Conservation (phyloP, 2,797 vertebrate genomes). For the Varecia variegata region DNA sequence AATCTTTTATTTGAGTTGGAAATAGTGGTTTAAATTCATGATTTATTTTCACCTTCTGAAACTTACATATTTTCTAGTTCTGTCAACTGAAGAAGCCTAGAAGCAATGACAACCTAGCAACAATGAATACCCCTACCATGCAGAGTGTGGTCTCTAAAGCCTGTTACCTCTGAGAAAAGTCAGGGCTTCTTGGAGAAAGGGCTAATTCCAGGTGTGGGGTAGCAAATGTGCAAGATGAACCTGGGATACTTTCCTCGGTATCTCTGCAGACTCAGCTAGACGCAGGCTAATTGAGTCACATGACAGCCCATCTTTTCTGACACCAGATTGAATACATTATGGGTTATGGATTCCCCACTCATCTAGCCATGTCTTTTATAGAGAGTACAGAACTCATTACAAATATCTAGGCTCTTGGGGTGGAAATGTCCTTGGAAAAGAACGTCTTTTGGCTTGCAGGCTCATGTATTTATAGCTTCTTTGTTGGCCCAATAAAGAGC, state of each 20-base stretch:
- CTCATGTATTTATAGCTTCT: conserved; percentile 36
- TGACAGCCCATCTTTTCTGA: conserved; percentile 44
- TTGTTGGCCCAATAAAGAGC: conserved; percentile 47
- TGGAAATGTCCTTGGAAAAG: conserved; percentile 41
- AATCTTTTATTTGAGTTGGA: conserved; percentile 53
- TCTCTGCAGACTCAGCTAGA: not conserved
- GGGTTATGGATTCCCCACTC: not conserved
- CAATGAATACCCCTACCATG: not conserved
- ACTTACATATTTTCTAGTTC: not conserved
- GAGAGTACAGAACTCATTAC: not conserved
- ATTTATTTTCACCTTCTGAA: conserved; percentile 43
- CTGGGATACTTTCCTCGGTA: not conserved
- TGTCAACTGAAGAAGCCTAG: not conserved
- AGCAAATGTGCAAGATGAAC: not conserved
- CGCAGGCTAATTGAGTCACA: conserved; percentile 34
- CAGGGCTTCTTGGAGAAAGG: not conserved
- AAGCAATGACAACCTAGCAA: not conserved
- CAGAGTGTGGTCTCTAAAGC: not conserved
- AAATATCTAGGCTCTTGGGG: not conserved
- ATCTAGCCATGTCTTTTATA: conserved; percentile 11
- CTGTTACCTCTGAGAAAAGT: not conserved
- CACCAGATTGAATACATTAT: not conserved
- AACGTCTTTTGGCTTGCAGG: conserved; percentile 31
- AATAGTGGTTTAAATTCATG: conserved; percentile 52
- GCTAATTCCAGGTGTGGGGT: not conserved